Evolutionary conservation across 2,113 vertebrate genomes (phyloP), one percentile per base, ranked within the genome.

Genomic region (Ivindomyrus marchei): DNA sequence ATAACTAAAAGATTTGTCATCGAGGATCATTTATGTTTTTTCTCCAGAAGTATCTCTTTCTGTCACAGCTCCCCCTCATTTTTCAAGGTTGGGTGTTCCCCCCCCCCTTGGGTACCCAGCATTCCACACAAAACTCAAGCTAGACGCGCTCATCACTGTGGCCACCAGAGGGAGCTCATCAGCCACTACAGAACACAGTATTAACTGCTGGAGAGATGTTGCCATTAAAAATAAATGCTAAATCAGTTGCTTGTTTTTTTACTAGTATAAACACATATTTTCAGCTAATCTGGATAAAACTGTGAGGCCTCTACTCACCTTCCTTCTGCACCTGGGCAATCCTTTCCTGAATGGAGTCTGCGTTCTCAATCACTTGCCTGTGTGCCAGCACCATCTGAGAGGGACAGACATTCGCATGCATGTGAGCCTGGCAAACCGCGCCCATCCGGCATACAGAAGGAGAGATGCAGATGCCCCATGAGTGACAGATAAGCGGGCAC

Each of bases 331-430:
- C 98, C 94, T 98, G 97, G 87, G 95, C 95, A 84, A 99, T 97
- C 95, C 97, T 97, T 93, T 98, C 97, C 0, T 98, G 97, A 62
- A 98, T 95, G 36, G 93, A 90, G 83, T 99, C 98, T 15, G 98
- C 97, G 0, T 93, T 97, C 93, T 99, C 98, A 13, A 98, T 97
- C 92, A 99, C 96, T 94, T 97, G 95, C 66, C 95, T 98, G 95
- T 97, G 98, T 89, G 98, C 97, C 21, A 97, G 95, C 91, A 99
- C 97, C 97, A 99, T 98, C 98, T 99, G 95, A 90, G 45, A 91
- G 88, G 93, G 46, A 39, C 56, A 94, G 92, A 94, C 3, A 92
- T 91, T 90, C 0, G 1, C 74, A 80, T 1, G 86, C 62, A 77
- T 10, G 17, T 86, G 27, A 89, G 80, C 3, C n/a, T 70, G 49